phyloP scores from a whole-genome alignment of 37 sponge, comb jelly and placozoan genomes.

The Theonella swinhoei region DNA sequence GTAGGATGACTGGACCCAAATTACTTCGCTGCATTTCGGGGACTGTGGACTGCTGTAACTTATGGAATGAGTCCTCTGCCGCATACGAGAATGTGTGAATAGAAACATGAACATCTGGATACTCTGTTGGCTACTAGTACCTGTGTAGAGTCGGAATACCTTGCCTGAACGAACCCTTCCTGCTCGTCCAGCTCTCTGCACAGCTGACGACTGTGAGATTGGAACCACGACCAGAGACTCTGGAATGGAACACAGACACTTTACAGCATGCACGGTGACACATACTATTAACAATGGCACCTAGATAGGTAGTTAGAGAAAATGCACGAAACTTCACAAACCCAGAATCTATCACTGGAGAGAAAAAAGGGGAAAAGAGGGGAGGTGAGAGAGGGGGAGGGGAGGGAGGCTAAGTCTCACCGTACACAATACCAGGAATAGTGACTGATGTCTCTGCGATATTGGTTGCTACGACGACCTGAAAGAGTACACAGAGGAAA shows the following conservation, averaged over 20 bases:
- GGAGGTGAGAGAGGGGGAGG: neutral
- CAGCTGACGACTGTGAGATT: conserved; percentile 86
- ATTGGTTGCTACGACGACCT: conserved; percentile 94
- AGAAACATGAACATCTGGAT: no score
- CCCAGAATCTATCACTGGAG: conserved; percentile 89
- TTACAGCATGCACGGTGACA: neutral
- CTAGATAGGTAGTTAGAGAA: conserved; percentile 67
- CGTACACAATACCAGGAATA: conserved; percentile 88
- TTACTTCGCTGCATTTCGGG: conserved; percentile 86
- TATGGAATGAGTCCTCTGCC: conserved; percentile 64
- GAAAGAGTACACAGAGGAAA: neutral
- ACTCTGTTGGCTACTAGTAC: no score
- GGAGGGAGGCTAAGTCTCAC: conserved; percentile 29
- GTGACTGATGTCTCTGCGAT: conserved; percentile 96
- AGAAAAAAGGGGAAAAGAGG: neutral
- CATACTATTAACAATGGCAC: conserved; percentile 18
- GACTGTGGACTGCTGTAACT: conserved; percentile 51
- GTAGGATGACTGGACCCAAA: conserved; percentile 84
- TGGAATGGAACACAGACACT: conserved; percentile 10
- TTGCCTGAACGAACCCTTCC: conserved; percentile 92
- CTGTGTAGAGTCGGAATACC: conserved; percentile 74
- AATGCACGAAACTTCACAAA: conserved; percentile 90
- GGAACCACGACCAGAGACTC: conserved; percentile 90
- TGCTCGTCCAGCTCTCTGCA: conserved; percentile 90
- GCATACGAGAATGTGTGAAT: neutral